Evolutionary conservation across 2,888 invertebrate species (phyloP).

Genomic region (Xanthia togata): DNA sequence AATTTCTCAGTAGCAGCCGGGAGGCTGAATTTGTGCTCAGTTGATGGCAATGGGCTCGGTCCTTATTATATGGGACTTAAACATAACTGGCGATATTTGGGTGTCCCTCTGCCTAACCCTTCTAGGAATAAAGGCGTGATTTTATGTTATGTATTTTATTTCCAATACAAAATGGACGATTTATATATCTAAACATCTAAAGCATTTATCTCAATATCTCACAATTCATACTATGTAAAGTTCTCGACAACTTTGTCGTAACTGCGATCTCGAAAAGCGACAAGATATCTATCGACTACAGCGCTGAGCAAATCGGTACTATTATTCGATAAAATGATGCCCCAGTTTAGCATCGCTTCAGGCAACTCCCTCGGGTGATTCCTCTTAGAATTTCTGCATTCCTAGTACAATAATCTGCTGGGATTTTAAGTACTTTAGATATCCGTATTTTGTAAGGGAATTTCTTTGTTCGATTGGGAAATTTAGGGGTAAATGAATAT

Average conservation of each 20-base stretch:
- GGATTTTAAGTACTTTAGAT: constrained; percentile 14
- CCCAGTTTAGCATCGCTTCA: constrained; percentile 51
- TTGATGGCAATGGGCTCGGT: too few relatives aligned
- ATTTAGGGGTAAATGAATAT: constrained; percentile 1
- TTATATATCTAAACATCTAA: background rate
- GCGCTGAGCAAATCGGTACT: constrained; percentile 40
- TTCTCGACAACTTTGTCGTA: constrained; percentile 31
- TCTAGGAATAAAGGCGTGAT: background rate
- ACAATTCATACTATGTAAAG: constrained; percentile 31
- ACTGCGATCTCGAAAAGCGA: constrained; percentile 31
- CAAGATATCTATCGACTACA: constrained; percentile 25
- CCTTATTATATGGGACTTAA: too few relatives aligned
- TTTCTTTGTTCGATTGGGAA: constrained; percentile 6
- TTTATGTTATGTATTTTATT: too few relatives aligned
- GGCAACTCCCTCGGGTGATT: constrained; percentile 46
- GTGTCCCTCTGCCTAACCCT: background rate
- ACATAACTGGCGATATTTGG: background rate
- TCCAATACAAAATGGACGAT: background rate
- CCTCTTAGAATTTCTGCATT: constrained; percentile 53
- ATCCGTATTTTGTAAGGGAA: constrained; percentile 18
- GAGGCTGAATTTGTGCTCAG: background rate
- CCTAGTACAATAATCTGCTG: constrained; percentile 30
- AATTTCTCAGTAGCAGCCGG: background rate
- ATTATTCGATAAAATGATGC: constrained; percentile 62
- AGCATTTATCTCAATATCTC: constrained; percentile 28